Evolutionary conservation across 2,113 vertebrate genomes (phyloP), one percentile per base, ranked within the genome.

Genomic region (Nyctereutes procyonoides): DNA sequence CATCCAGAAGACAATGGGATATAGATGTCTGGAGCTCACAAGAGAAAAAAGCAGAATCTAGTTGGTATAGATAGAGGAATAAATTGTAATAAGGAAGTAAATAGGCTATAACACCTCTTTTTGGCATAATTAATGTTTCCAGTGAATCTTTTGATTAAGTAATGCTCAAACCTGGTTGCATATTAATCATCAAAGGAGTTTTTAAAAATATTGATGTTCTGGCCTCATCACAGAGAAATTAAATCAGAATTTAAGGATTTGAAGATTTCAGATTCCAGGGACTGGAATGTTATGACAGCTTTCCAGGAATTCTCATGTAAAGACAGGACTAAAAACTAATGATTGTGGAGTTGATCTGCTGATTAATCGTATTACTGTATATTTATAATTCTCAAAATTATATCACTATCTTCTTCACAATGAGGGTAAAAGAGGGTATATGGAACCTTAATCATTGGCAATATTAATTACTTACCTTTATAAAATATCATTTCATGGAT

Each of bases 121-220:
- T 48, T 22, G 22, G 19, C 14, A 79, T 56, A 15, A 55, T 60
- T 62, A 69, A 22, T 62, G 8, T 88, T 83, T 28, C 15, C 4
- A 43, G 32, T 38, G 17, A 74, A 38, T 62, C 35, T 79, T 79
- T 90, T 51, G 15, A 58, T 53, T 65, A 84, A 74, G 9, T 55
- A 19, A 56, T 67, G 2, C 11, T 83, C 43, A 77, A 58, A 73
- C 3, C 10, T 51, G 2, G 38, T 4, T 83, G 26, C 7, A 65
- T 60, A 58, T 56, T 92, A 48, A 53, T 89, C 56, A 56, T 73
- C 30, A 56, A 20, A 1, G 3, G 16, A 58, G 2, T 6, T 87
- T 95, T 97, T 26, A 48, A 86, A 93, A 77, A n/a, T 71, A 43
- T n/a, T 85, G 16, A 82, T 43, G 9, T 48, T 73, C 30, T 83